Conservation (phyloP, 1,140 invertebrate species). For the Drosophila busckii region DNA sequence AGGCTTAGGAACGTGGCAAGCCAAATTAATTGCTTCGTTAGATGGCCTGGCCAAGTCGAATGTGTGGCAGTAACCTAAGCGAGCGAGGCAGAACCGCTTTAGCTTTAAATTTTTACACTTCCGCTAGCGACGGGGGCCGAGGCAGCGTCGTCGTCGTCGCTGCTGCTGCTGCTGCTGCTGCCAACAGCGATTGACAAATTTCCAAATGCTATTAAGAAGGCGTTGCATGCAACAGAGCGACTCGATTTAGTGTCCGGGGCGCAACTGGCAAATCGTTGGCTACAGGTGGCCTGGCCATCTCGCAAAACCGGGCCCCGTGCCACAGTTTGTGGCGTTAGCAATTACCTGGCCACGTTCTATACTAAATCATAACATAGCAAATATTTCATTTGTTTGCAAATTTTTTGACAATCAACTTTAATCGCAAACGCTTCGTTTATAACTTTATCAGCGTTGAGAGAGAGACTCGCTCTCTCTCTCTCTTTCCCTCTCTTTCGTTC, state of each 20-base stretch:
- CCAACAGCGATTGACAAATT: conserved; percentile 71
- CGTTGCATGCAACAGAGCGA: conserved; percentile 68
- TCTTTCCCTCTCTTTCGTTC: background rate
- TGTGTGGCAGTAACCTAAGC: conserved; percentile 10
- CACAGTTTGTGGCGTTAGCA: conserved; percentile 49
- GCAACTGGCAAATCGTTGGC: conserved; percentile 53
- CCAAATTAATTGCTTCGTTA: conserved; percentile 75
- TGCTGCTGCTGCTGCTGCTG: conserved; percentile 20
- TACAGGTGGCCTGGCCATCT: conserved; percentile 62
- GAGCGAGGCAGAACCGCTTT: conserved; percentile 44
- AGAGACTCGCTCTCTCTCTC: background rate
- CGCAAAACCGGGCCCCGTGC: conserved; percentile 31
- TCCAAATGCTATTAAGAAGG: conserved; percentile 73
- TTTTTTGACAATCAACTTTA: conserved; percentile 67
- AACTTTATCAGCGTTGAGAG: conserved; percentile 71
- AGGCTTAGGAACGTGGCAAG: conserved; percentile 55
- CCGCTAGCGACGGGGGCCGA: conserved; percentile 33
- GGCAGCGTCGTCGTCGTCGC: conserved; percentile 12
- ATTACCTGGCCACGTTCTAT: conserved; percentile 46
- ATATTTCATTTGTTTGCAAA: conserved; percentile 74
- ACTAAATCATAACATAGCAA: conserved; percentile 61
- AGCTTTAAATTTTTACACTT: conserved; percentile 57
- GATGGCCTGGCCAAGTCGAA: conserved; percentile 46
- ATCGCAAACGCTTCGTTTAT: conserved; percentile 55
- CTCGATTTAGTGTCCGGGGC: conserved; percentile 3